Evolutionary conservation across 23 tunicate species (phyloP).

Genomic region (Styela clava): DNA sequence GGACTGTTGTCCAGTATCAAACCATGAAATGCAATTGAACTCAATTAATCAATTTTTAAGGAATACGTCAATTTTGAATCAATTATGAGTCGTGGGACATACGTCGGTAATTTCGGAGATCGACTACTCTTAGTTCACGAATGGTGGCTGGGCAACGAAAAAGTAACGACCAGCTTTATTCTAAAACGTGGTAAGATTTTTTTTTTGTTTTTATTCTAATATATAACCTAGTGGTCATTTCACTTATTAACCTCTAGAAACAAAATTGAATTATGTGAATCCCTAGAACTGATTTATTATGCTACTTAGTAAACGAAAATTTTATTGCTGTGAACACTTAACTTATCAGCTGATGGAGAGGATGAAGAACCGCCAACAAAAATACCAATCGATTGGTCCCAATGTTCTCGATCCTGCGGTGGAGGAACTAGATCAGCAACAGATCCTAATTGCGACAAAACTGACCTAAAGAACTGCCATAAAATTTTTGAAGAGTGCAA

Average conservation of each 20-base stretch:
- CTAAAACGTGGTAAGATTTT: background rate
- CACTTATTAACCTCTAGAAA: too few relatives aligned
- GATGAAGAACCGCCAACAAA: background rate
- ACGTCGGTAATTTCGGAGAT: background rate
- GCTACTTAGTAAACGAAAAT: too few relatives aligned
- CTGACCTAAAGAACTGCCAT: conserved; percentile 17
- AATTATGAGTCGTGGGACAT: background rate
- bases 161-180: background rate
- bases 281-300: too few relatives aligned
- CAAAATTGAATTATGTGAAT: too few relatives aligned
- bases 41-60: too few relatives aligned
- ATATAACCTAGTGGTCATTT: background rate
- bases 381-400: conserved; percentile 19
- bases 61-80: background rate
- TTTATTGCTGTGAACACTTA: too few relatives aligned
- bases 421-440: conserved; percentile 36
- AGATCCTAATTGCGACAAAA: conserved; percentile 21
- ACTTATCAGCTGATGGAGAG: background rate
- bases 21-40: too few relatives aligned
- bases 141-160: background rate
- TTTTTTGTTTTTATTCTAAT: background rate
- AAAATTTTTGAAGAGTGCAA: conserved; percentile 34
- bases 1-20: too few relatives aligned
- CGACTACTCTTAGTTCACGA: background rate
- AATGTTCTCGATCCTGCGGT: conserved; percentile 36